Conservation (phyloP, 2,888 invertebrate species). For the Neria commutata region DNA sequence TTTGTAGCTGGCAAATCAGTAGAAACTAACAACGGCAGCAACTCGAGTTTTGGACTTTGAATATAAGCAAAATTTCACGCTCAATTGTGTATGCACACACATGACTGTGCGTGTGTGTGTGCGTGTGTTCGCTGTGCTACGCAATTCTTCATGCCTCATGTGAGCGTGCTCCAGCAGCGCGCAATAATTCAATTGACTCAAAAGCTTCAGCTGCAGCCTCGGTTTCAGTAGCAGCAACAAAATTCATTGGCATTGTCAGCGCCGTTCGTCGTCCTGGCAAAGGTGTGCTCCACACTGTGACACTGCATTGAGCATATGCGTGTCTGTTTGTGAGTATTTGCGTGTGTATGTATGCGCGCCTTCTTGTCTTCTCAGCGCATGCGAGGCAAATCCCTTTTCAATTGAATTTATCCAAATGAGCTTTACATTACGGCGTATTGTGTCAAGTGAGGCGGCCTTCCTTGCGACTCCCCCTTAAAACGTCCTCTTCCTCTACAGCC, state of each 20-base stretch:
- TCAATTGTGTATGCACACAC: slow-evolving; percentile 3
- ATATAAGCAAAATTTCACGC: neutral
- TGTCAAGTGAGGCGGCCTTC: slow-evolving; percentile 31
- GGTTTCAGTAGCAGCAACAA: slow-evolving; percentile 31
- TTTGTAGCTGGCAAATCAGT: neutral
- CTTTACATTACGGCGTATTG: slow-evolving; percentile 51
- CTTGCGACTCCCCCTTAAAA: neutral
- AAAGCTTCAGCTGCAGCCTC: slow-evolving; percentile 44
- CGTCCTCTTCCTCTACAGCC: neutral
- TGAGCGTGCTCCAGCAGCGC: slow-evolving; percentile 27
- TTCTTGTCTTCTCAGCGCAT: neutral
- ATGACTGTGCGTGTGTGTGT: neutral
- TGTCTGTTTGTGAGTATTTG: neutral
- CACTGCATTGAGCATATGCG: neutral
- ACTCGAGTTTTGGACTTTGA: neutral
- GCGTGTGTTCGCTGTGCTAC: neutral
- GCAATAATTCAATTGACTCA: slow-evolving; percentile 49
- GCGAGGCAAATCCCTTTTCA: slow-evolving; percentile 30
- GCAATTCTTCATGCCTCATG: slow-evolving; percentile 5
- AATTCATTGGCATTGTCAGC: neutral
- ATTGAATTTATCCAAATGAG: slow-evolving; percentile 52
- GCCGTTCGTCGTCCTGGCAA: neutral
- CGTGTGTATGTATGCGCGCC: neutral
- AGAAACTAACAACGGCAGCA: neutral
- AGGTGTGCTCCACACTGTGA: neutral